Conservation (phyloP, 2,797 vertebrate species). For the Semaprochilodus insignis region DNA sequence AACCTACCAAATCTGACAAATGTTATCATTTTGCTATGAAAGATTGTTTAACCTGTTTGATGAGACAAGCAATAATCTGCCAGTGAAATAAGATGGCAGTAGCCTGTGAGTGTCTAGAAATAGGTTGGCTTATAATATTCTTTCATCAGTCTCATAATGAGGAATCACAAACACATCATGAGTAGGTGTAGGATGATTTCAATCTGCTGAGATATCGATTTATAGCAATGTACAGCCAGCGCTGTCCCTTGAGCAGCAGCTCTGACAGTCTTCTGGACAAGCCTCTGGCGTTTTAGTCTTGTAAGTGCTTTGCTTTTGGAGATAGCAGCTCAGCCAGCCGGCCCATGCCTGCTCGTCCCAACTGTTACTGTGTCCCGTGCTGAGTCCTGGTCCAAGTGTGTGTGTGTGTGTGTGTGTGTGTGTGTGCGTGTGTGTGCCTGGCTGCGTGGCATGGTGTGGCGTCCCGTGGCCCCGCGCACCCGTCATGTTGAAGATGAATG, state of each 20-base stretch:
- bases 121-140: too few relatives aligned
- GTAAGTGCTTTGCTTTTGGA: constrained; percentile 13
- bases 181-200: too few relatives aligned
- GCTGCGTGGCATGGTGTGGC: constrained; percentile 32
- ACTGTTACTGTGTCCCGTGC: constrained; percentile 16
- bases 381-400: constrained; percentile 29
- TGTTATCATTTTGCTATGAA: neutral
- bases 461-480: constrained; percentile 56
- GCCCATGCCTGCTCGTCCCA: constrained; percentile 34
- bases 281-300: constrained; percentile 22
- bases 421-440: constrained; percentile 13
- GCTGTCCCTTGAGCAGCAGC: too few relatives aligned
- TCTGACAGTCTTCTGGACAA: constrained; percentile 1
- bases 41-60: neutral
- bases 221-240: neutral
- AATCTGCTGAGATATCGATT: neutral
- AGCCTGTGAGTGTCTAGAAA: too few relatives aligned
- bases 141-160: too few relatives aligned
- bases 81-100: neutral
- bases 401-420: constrained; percentile 19
- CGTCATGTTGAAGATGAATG: constrained; percentile 80
- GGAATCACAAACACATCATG: too few relatives aligned
- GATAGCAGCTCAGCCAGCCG: constrained; percentile 24
- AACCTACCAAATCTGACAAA: neutral
- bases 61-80: neutral